A percentile compares a stretch with the other conserved stretches of the same genome.
phyloP scores from a whole-genome alignment of 2,888 invertebrate species.

The Dermolepida albohirtum region DNA sequence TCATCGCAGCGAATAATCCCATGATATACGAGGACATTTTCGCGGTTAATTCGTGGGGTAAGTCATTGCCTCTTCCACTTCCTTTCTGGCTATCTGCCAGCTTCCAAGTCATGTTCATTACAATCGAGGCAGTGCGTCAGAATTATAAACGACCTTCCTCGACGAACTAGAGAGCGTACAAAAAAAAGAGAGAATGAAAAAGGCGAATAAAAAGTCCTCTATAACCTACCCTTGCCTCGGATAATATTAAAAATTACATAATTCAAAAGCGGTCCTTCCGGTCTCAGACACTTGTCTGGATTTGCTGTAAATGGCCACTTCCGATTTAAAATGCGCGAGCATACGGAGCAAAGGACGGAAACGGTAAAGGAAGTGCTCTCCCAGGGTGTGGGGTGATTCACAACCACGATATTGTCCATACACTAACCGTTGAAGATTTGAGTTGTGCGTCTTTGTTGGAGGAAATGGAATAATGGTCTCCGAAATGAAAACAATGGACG shows the following conservation, averaged over 20 bases:
- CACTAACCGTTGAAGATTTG: conserved; percentile 3
- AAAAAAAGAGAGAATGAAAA: conserved; percentile 48
- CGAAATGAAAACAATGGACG: conserved; percentile 53
- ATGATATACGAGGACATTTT: conserved; percentile 62
- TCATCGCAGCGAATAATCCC: conserved; percentile 63
- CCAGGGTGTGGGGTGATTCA: conserved; percentile 48
- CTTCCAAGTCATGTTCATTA: conserved; percentile 52
- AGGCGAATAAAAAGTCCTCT: conserved; percentile 41
- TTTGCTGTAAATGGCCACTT: conserved; percentile 62
- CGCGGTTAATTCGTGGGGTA: conserved; percentile 62
- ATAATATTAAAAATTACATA: conserved; percentile 63
- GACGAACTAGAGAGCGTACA: conserved; percentile 47
- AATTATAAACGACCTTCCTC: conserved; percentile 36
- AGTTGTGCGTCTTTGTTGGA: conserved; percentile 41
- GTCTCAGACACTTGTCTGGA: conserved; percentile 61
- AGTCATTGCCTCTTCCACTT: conserved; percentile 43
- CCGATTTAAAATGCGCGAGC: conserved; percentile 61
- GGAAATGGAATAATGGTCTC: conserved; percentile 55
- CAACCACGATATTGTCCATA: conserved; percentile 41
- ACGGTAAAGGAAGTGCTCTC: conserved; percentile 45
- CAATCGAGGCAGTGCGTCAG: conserved; percentile 39
- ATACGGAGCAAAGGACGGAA: neutral
- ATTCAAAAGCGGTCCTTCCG: conserved; percentile 63
- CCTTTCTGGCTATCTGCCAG: conserved; percentile 56
- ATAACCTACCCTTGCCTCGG: conserved; percentile 52